phyloP scores from a whole-genome alignment of 92 coral and sea anemone species.

The Epizoanthus rinbou region DNA sequence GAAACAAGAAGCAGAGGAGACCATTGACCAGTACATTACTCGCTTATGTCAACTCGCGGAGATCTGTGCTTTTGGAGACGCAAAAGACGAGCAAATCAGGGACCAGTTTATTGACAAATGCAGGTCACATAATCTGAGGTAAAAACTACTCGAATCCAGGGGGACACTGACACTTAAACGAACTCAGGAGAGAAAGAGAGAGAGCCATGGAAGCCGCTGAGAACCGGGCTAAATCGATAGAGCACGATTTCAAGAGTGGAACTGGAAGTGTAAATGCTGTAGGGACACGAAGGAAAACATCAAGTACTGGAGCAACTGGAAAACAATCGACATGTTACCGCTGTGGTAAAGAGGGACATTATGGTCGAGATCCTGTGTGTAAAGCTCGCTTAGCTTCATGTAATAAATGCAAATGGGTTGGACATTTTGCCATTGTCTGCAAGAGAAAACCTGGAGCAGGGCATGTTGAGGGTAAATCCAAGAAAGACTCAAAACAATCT shows the following conservation, averaged over 20 bases:
- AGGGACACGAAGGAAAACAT: neutral
- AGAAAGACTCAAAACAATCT: neutral
- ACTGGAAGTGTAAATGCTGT: neutral
- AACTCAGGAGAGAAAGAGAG: slow-evolving; percentile 47
- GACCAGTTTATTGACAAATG: slow-evolving; percentile 55
- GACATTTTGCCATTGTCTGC: slow-evolving; percentile 49
- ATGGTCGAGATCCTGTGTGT: slow-evolving; percentile 33
- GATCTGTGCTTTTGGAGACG: slow-evolving; percentile 39
- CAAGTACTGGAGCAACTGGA: slow-evolving; percentile 16
- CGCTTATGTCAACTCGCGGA: slow-evolving; percentile 40
- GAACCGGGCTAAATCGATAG: slow-evolving; percentile 29
- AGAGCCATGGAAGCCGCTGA: slow-evolving; percentile 51
- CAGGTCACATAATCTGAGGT: slow-evolving; percentile 41
- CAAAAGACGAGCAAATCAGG: slow-evolving; percentile 33
- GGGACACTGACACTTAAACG: slow-evolving; percentile 39
- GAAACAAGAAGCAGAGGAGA: slow-evolving; percentile 31
- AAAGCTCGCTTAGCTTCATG: slow-evolving; percentile 34
- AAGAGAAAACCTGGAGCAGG: slow-evolving; percentile 28
- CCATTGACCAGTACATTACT: slow-evolving; percentile 29
- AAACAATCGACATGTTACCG: slow-evolving; percentile 37
- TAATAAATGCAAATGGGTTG: slow-evolving; percentile 23
- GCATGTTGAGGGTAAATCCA: slow-evolving; percentile 24
- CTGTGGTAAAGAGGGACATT: slow-evolving; percentile 48
- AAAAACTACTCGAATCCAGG: slow-evolving; percentile 33
- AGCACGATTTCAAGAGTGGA: slow-evolving; percentile 30